Conservation (phyloP, 1,140 invertebrate genomes). For the Papilio xuthus region DNA sequence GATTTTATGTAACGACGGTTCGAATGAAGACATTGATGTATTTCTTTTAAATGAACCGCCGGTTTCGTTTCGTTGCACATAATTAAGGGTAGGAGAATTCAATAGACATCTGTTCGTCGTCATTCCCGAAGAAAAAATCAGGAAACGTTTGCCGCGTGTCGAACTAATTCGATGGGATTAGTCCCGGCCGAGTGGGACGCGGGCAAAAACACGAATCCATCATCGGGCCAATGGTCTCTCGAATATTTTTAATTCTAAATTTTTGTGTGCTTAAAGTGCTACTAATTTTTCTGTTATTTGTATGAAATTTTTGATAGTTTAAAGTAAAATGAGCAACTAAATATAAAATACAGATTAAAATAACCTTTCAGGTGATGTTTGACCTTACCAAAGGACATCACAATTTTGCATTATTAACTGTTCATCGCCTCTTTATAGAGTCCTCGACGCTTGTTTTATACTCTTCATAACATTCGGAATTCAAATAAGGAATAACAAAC, state of each 20-base stretch:
- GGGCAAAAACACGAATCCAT: constrained; percentile 76
- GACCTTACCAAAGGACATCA: too few species aligned
- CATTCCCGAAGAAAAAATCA: constrained; percentile 63
- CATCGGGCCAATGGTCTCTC: constrained; percentile 51
- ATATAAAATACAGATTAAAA: background rate
- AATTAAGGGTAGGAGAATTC: constrained; percentile 63
- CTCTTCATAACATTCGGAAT: too few species aligned
- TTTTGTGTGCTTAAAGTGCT: background rate
- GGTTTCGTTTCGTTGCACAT: constrained; percentile 69
- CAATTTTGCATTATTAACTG: too few species aligned
- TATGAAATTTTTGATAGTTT: too few species aligned
- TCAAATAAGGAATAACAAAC: background rate
- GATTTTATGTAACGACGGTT: background rate
- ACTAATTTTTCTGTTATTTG: too few species aligned
- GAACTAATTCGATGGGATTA: constrained; percentile 76
- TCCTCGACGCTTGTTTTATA: too few species aligned
- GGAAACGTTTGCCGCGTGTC: constrained; percentile 72
- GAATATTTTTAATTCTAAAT: constrained; percentile 56
- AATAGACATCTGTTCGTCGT: constrained; percentile 70
- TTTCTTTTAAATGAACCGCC: constrained; percentile 40
- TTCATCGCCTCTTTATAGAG: too few species aligned
- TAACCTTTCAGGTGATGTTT: too few species aligned
- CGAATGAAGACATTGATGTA: constrained; percentile 36
- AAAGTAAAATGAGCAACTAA: too few species aligned
- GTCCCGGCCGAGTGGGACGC: constrained; percentile 50